Evolutionary conservation across 2,113 vertebrate genomes (phyloP), one percentile per base, ranked within the genome.

Genomic region (Pseudopodoces humilis): DNA sequence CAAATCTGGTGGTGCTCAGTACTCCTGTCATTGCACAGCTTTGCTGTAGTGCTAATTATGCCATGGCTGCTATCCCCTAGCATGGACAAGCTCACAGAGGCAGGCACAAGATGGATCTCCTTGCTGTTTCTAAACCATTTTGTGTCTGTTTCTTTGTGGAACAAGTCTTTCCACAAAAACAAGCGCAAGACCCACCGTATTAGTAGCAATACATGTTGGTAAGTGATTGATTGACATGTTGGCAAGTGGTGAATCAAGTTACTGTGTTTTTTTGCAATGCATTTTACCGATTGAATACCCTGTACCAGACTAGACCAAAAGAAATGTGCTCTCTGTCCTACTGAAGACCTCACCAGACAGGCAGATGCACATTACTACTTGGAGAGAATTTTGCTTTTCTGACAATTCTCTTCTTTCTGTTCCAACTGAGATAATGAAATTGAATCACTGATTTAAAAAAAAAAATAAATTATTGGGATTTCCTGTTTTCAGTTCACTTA

Each of bases 11-110:
- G 37, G 28, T 77, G 72, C 64, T 88, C 64, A 10, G 15, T 4
- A 1, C 25, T 39, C 2, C 21, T 75, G 69, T 55, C 70, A 28
- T 9, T n/a, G 78, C 49, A 24, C 33, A 53, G 68, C 68, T 47
- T 53, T 52, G 1, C 88, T 14, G 0, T 0, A 0, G 13, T 22
- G 74, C 19, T 16, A 11, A 24, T 21, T 52, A 10, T 10, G 35
- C 39, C 1, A 0, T 12, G 64, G 25, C 86, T 72, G 27, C 15
- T 37, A 3, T 5, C 86, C 83, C 43, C 31, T 23, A 6, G 33
- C 39, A 3, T 9, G 37, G 86, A 44, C 19, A 50, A 69, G 53
- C 31, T 71, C 4, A 1, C 43, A 47, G 46, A 31, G 35, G 44
- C 27, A 28, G 8, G 7, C 15, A 1, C 1, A 4, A 49, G 70